Percentiles rank a stretch among this genome's conserved stretches.
phyloP scores from a whole-genome alignment of 2,888 invertebrate species.

The Bedellia somnulentella region DNA sequence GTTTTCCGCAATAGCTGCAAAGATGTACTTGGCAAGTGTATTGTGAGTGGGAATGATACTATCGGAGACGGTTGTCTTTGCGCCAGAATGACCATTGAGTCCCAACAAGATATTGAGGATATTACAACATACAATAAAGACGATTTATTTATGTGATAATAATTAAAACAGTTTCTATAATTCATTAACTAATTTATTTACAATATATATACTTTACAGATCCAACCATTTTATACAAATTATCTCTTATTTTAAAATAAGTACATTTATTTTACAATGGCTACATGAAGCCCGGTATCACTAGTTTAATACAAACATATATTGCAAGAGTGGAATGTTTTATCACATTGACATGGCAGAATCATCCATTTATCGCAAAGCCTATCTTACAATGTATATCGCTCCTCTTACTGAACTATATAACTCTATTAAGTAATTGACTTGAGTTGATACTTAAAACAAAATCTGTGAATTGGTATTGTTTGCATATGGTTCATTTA shows the following conservation, averaged over 20 bases:
- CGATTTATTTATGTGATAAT: too few relatives aligned
- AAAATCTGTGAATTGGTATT: too few relatives aligned
- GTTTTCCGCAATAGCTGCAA: constrained; percentile 33
- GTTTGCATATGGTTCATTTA: too few relatives aligned
- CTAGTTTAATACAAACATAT: constrained; percentile 28
- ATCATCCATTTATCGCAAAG: too few relatives aligned
- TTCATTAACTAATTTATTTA: constrained; percentile 38
- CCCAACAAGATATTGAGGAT: constrained; percentile 45
- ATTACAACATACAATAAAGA: constrained; percentile 18
- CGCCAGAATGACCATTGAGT: constrained; percentile 37
- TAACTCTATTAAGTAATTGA: too few relatives aligned
- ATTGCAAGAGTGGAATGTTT: constrained; percentile 31
- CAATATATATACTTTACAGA: constrained; percentile 55
- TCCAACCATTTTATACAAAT: constrained; percentile 59
- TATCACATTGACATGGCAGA: constrained; percentile 53
- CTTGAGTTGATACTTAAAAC: too few relatives aligned
- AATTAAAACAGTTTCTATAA: too few relatives aligned
- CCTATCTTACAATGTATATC: too few relatives aligned
- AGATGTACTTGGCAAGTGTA: constrained; percentile 39
- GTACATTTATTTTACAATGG: constrained; percentile 46
- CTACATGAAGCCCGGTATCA: constrained; percentile 29
- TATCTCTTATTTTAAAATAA: constrained; percentile 54
- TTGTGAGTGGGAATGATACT: constrained; percentile 35
- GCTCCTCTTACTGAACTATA: too few relatives aligned
- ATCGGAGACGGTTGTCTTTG: constrained; percentile 41